phyloP scores from a whole-genome alignment of 64 coral and sea anemone genomes.

The Stichodactyla mertensii region DNA sequence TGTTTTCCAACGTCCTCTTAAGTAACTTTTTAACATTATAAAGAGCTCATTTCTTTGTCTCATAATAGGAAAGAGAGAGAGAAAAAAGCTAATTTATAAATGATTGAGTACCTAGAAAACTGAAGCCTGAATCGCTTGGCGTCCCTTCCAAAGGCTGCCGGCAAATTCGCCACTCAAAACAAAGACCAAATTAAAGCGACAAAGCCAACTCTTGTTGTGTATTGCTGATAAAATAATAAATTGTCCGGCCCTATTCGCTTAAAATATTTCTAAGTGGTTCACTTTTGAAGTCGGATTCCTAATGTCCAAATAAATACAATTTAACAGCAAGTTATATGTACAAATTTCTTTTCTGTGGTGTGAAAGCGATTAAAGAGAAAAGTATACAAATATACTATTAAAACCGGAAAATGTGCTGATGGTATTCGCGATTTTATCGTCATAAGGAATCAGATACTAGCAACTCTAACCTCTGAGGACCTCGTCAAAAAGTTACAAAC shows the following conservation, averaged over 20 bases:
- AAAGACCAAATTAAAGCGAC: slow-evolving; percentile 97
- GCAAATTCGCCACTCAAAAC: slow-evolving; percentile 77
- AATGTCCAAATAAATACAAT: slow-evolving; percentile 35
- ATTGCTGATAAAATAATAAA: slow-evolving; percentile 87
- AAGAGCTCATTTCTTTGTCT: slow-evolving; percentile 7
- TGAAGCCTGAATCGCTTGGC: slow-evolving; percentile 44
- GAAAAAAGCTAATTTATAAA: slow-evolving; percentile 24
- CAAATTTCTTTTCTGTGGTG: slow-evolving; percentile 67
- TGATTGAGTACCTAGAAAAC: slow-evolving; percentile 40
- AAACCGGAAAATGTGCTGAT: slow-evolving; percentile 75
- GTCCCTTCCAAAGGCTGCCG: slow-evolving; percentile 57
- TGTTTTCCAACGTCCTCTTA: neutral
- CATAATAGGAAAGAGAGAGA: neutral
- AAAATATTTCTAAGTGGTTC: slow-evolving; percentile 12
- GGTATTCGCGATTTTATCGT: slow-evolving; percentile 91
- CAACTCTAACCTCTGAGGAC: slow-evolving; percentile 33
- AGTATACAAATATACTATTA: slow-evolving; percentile 99
- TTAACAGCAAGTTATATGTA: slow-evolving; percentile 69
- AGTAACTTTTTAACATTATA: slow-evolving; percentile 13
- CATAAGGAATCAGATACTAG: slow-evolving; percentile 74
- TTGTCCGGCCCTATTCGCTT: slow-evolving; percentile 48
- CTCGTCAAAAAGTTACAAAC: slow-evolving; percentile 7
- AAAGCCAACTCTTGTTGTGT: slow-evolving; percentile 82
- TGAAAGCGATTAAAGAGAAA: slow-evolving; percentile 90
- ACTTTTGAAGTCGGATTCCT: slow-evolving; percentile 8